These are phyloP conservation scores for Phrynosoma platyrhinos DNA, from an alignment of 2,113 vertebrate genomes.

Conservation along the genomic window DNA sequence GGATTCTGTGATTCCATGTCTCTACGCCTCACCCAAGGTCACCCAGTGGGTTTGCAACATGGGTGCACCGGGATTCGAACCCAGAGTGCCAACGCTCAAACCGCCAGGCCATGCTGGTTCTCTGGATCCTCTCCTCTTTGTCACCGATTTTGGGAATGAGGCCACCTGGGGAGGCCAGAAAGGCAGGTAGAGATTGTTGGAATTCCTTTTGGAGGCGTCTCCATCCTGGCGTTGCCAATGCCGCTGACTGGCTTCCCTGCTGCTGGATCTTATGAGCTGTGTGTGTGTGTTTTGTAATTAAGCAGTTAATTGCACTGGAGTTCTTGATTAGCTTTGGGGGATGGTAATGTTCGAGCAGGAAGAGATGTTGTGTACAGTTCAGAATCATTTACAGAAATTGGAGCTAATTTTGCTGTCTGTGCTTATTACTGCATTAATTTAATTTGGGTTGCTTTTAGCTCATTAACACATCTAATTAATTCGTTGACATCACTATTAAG, in stretches of 20 bases:
- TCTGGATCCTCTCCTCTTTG: background rate
- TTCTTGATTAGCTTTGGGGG: constrained; percentile 99
- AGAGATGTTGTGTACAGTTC: constrained; percentile 99
- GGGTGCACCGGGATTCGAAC: no score
- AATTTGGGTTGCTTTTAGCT: constrained; percentile 99
- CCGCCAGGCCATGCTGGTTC: background rate
- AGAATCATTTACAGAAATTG: constrained; percentile 99
- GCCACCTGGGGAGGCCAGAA: background rate
- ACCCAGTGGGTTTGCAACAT: no score
- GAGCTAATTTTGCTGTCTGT: constrained; percentile 99
- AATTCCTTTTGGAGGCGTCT: constrained; percentile 47
- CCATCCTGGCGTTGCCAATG: background rate
- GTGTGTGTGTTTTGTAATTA: constrained; percentile 93
- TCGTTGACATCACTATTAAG: constrained; percentile 99
- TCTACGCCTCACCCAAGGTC: no score
- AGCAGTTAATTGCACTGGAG: constrained; percentile 99
- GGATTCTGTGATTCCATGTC: no score
- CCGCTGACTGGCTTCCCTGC: constrained; percentile 27
- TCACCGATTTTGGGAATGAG: background rate
- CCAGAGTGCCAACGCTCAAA: no score
- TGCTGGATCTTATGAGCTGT: constrained; percentile 73
- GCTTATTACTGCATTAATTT: constrained; percentile 99
- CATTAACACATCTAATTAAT: constrained; percentile 99
- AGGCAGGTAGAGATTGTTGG: rapidly evolving
- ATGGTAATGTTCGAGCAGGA: constrained; percentile 95